Conservation (phyloP, 2,888 invertebrate species). For the Eristalis arbustorum region DNA sequence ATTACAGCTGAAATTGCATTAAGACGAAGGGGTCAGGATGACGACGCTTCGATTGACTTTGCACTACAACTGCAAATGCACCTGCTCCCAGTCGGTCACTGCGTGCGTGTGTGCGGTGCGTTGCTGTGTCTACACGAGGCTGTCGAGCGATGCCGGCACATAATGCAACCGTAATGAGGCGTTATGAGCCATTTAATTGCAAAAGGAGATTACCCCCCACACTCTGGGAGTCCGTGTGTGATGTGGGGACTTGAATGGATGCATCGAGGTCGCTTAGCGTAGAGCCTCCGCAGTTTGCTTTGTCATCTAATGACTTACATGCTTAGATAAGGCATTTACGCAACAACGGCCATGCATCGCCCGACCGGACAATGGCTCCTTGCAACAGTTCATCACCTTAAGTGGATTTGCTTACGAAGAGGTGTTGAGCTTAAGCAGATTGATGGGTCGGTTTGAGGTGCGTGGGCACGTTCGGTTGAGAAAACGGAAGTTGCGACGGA, state of each 20-base stretch:
- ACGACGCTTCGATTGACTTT: conserved; percentile 61
- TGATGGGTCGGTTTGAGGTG: background rate
- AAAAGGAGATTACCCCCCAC: conserved; percentile 60
- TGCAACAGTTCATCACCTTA: conserved; percentile 48
- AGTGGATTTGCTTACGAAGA: conserved; percentile 1
- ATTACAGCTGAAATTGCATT: conserved; percentile 63
- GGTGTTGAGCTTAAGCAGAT: background rate
- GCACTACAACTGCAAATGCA: conserved; percentile 7
- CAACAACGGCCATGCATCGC: background rate
- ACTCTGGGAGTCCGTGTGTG: background rate
- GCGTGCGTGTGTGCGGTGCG: background rate
- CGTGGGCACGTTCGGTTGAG: background rate
- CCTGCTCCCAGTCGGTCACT: background rate
- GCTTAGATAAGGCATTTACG: conserved; percentile 26
- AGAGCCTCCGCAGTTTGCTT: conserved; percentile 45
- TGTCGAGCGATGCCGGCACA: conserved; percentile 44
- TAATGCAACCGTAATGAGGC: conserved; percentile 69
- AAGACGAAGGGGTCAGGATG: conserved; percentile 9
- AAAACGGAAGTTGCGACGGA: background rate
- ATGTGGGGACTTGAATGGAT: background rate
- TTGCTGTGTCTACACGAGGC: background rate
- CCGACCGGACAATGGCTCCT: background rate
- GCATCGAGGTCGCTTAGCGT: conserved; percentile 9
- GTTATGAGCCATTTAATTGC: conserved; percentile 70
- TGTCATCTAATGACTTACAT: conserved; percentile 58